A percentile compares a stretch with the other conserved stretches of the same genome.
These are phyloP conservation scores for Anagyrus pseudococci DNA, from an alignment of 2,888 invertebrate genomes.

Conservation along the genomic window DNA sequence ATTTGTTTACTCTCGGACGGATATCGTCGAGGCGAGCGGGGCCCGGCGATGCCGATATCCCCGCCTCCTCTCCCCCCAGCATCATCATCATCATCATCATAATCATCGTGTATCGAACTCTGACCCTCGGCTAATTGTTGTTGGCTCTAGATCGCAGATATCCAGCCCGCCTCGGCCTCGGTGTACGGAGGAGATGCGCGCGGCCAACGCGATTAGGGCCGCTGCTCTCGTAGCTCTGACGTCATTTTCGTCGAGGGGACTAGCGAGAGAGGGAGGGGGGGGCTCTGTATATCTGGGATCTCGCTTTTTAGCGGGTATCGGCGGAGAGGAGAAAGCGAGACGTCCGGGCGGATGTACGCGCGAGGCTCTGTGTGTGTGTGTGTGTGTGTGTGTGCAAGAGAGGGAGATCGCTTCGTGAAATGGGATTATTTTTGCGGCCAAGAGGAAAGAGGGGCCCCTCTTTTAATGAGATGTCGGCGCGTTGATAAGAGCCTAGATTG, in stretches of 20 bases:
- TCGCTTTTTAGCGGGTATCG: too few relatives aligned
- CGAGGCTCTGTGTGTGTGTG: too few relatives aligned
- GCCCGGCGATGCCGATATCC: constrained; percentile 39
- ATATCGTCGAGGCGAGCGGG: constrained; percentile 31
- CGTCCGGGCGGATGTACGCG: not conserved
- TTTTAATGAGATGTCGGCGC: constrained; percentile 4
- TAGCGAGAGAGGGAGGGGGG: too few relatives aligned
- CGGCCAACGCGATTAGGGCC: too few relatives aligned
- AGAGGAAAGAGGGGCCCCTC: constrained; percentile 7
- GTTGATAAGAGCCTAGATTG: not conserved
- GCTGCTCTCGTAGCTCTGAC: not conserved
- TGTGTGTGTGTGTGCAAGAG: too few relatives aligned
- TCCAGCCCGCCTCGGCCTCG: constrained; percentile 9
- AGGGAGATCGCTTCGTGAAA: constrained; percentile 26
- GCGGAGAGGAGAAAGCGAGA: too few relatives aligned
- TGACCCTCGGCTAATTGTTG: constrained; percentile 61
- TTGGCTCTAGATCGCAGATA: constrained; percentile 61
- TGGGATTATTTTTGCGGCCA: not conserved
- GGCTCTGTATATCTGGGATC: too few relatives aligned
- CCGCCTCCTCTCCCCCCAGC: constrained; percentile 46
- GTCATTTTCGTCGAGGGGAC: not conserved
- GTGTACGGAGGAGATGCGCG: constrained; percentile 11
- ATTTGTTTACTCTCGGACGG: constrained; percentile 57
- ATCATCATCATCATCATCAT: constrained; percentile 45
- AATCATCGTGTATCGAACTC: constrained; percentile 53